These are phyloP conservation scores for Peromyscus polionotus DNA, from an alignment of 2,113 vertebrate species.

Conservation along the genomic window DNA sequence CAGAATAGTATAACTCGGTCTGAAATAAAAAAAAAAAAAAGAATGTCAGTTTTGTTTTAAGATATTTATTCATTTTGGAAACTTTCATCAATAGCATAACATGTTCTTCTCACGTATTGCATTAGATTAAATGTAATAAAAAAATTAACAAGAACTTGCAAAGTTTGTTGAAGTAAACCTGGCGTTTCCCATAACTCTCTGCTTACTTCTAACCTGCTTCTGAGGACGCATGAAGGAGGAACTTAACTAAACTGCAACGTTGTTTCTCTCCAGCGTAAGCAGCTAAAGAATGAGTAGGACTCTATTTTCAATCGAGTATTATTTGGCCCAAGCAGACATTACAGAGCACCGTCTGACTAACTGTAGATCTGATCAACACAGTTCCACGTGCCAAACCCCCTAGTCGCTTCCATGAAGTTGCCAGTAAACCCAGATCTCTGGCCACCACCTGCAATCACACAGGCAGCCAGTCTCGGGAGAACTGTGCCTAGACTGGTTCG, in stretches of 20 bases:
- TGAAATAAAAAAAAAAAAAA: constrained; percentile 10
- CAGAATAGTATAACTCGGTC: not conserved
- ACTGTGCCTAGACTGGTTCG: not conserved
- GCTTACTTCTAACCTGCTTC: constrained; percentile 16
- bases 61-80: constrained; percentile 14
- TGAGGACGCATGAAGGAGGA: not conserved
- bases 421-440: constrained; percentile 1
- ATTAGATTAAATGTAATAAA: constrained; percentile 13
- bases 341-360: constrained; percentile 27
- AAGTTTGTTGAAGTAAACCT: constrained; percentile 4
- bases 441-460: constrained; percentile 1
- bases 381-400: constrained; percentile 35
- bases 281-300: constrained; percentile 14
- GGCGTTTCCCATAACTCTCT: not conserved
- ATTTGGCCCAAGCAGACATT: constrained; percentile 41
- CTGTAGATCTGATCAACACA: constrained; percentile 45
- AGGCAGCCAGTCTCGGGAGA: constrained; percentile 11
- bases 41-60: constrained; percentile 30
- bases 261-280: constrained; percentile 8
- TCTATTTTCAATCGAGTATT: constrained; percentile 53
- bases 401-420: constrained; percentile 13
- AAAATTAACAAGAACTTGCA: constrained; percentile 53
- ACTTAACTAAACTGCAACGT: constrained; percentile 13
- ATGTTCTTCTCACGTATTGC: not conserved
- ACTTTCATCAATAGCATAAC: constrained; percentile 15